phyloP scores from a whole-genome alignment of 1,140 invertebrate genomes.

The Drosophila quadrilineata region DNA sequence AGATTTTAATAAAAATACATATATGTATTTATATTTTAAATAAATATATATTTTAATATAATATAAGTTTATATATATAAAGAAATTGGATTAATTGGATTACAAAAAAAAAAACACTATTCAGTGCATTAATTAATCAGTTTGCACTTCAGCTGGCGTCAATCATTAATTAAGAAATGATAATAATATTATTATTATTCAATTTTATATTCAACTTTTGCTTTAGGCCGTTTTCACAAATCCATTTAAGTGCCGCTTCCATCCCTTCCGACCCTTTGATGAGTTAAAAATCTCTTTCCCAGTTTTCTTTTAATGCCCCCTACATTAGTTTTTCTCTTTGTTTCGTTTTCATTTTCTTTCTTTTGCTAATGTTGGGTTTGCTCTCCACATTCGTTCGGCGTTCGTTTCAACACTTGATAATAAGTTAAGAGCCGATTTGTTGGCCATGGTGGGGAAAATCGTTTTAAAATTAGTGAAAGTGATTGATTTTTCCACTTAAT shows the following conservation, averaged over 20 bases:
- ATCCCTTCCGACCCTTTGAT: too few species aligned
- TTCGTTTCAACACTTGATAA: slow-evolving; percentile 73
- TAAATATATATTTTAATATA: too few species aligned
- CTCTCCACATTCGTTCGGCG: slow-evolving; percentile 40
- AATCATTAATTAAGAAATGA: too few species aligned
- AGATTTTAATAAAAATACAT: too few species aligned
- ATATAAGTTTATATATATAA: too few species aligned
- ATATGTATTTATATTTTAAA: too few species aligned
- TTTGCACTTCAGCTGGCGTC: slow-evolving; percentile 44
- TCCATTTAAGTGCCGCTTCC: slow-evolving; percentile 66
- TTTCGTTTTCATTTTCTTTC: slow-evolving; percentile 24
- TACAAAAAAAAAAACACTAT: too few species aligned
- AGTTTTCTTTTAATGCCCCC: slow-evolving; percentile 44
- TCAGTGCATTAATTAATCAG: slow-evolving; percentile 71
- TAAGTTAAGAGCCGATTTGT: slow-evolving; percentile 50
- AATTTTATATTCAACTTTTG: background rate
- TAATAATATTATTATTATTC: slow-evolving; percentile 39
- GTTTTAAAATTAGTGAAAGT: slow-evolving; percentile 77
- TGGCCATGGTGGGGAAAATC: slow-evolving; percentile 55
- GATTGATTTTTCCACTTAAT: slow-evolving; percentile 76
- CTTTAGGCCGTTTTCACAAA: slow-evolving; percentile 32
- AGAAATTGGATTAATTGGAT: too few species aligned
- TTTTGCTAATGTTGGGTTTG: slow-evolving; percentile 2
- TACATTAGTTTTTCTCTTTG: too few species aligned
- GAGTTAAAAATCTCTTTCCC: slow-evolving; percentile 49